These are phyloP conservation scores for Bimastos eiseni DNA, from an alignment of 2,888 invertebrate genomes.

Conservation along the genomic window DNA sequence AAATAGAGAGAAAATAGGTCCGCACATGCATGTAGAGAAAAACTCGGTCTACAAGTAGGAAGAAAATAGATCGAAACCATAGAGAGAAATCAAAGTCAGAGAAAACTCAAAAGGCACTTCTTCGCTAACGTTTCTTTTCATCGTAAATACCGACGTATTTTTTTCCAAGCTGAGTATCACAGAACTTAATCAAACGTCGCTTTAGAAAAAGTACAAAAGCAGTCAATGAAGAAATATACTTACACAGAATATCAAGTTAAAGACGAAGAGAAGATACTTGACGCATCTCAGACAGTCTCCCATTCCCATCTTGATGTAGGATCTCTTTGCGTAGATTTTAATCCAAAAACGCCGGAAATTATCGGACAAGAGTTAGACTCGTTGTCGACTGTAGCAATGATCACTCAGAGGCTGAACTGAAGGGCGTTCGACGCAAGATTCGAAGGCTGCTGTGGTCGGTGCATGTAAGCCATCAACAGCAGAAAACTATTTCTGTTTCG, in stretches of 20 bases:
- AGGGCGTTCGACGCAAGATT: background rate
- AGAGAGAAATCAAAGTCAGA: too few relatives aligned
- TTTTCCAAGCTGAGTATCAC: too few relatives aligned
- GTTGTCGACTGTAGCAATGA: background rate
- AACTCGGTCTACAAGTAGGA: too few relatives aligned
- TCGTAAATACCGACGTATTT: too few relatives aligned
- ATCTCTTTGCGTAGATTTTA: background rate
- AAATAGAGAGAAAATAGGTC: too few relatives aligned
- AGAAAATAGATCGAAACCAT: too few relatives aligned
- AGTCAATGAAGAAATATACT: background rate
- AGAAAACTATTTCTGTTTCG: background rate
- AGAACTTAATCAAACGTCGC: background rate
- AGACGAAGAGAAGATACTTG: slow-evolving; percentile 16
- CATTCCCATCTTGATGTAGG: background rate
- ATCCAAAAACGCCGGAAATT: background rate
- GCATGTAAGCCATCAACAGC: background rate
- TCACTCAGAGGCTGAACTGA: background rate
- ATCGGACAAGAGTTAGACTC: background rate
- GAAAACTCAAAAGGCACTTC: too few relatives aligned
- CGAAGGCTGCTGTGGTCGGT: background rate
- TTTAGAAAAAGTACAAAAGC: background rate
- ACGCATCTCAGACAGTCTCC: background rate
- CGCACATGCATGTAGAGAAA: too few relatives aligned
- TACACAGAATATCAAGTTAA: background rate
- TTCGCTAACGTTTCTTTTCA: too few relatives aligned